phyloP scores from a whole-genome alignment of 2,888 invertebrate genomes.

The Pharmacophagus antenor region DNA sequence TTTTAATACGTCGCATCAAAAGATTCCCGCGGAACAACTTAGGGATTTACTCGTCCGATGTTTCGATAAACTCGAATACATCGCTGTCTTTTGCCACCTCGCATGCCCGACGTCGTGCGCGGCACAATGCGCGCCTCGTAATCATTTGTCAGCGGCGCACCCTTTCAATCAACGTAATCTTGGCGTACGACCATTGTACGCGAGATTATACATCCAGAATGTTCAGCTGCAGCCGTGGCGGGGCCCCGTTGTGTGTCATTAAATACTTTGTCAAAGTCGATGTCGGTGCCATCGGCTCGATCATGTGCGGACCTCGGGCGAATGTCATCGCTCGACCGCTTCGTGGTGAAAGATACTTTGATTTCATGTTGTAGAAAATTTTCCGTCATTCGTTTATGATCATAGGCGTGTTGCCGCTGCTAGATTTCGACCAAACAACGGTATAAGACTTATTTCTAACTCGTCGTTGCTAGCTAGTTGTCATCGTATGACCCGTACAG shows the following conservation, averaged over 20 bases:
- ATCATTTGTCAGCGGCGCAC: conserved; percentile 23
- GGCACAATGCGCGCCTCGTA: conserved; percentile 5
- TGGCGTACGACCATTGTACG: conserved; percentile 23
- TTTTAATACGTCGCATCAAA: background rate
- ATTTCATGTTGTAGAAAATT: conserved; percentile 1
- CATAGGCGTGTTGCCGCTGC: too few species aligned
- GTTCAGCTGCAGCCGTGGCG: conserved; percentile 8
- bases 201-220: conserved; percentile 21
- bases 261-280: conserved; percentile 40
- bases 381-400: too few species aligned
- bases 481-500: too few species aligned
- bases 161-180: conserved; percentile 30
- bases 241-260: conserved; percentile 32
- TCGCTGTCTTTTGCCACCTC: background rate
- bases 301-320: conserved; percentile 7
- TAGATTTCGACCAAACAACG: too few species aligned
- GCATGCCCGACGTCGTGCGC: background rate
- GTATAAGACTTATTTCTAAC: too few species aligned
- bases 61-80: conserved; percentile 7
- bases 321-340: background rate
- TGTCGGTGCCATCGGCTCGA: conserved; percentile 21
- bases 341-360: background rate
- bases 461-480: too few species aligned
- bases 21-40: background rate
- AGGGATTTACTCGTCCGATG: background rate